Evolutionary conservation across 2,888 invertebrate genomes (phyloP), one percentile per base, ranked within the genome.

Genomic region (Cryptus armator): DNA sequence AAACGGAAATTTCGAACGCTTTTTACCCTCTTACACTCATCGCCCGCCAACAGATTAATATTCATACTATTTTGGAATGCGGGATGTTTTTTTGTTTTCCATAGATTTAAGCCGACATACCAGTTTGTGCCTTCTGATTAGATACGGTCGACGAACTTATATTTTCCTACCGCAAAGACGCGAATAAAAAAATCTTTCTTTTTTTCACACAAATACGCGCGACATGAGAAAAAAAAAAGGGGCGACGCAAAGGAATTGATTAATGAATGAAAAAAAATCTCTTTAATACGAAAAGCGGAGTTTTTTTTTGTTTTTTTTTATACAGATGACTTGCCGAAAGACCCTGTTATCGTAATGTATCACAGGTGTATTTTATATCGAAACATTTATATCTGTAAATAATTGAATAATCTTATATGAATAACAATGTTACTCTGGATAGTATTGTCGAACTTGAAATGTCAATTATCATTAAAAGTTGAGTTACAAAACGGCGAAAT

Each of bases 381-480:
- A 56, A 83, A 86, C 78, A 84, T 86, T 86, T 84, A 72, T 83
- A 84, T 84, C 43, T 87, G 86, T 87, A 86, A 84, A 85, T 87
- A 84, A 85, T 85, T 81, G 81, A 76, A 81, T 81, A 74, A 81
- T 85, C 85, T 81, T 85, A 59, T 84, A 86, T 66, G 62, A 81
- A 24, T 66, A 79, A 81, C 77, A 24, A 67, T 76, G 81, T 77
- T 77, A 76, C 62, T 76, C 59, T 62, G 76, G 76, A 62, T 72
- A 72, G 46, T 81, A 81, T 67, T 77, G 85, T 85, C 79, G 56
- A 81, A 85, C 62, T 84, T 68, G 14, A 53, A 71, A 80, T 80
- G 59, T 83, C 81, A 79, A 79, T 75, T 76, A 56, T 64, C 56
- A 76, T 76, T 56, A 77, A 76, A 76, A 82, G 53, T 77, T 72